These are phyloP conservation scores for Dasyprocta punctata DNA, from an alignment of 2,113 vertebrate species.

Conservation along the genomic window DNA sequence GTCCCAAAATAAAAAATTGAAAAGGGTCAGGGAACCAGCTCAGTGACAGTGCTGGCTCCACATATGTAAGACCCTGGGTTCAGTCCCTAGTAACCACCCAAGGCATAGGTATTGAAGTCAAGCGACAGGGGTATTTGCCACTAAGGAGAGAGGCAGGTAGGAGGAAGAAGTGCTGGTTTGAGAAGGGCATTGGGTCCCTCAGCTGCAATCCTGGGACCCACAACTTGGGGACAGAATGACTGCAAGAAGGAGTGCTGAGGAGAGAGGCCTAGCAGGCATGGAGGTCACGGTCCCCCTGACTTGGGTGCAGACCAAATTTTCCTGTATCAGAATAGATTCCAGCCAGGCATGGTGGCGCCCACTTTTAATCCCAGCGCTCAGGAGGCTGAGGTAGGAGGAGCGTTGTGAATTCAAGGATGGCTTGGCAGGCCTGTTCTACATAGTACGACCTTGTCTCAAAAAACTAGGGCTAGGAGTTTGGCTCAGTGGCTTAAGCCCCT, in stretches of 20 bases:
- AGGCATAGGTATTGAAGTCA: background rate
- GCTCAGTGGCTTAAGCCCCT: too few relatives aligned
- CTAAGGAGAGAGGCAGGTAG: background rate
- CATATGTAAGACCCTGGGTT: background rate
- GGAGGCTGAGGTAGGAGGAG: too few relatives aligned
- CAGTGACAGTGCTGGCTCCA: background rate
- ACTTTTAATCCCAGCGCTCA: too few relatives aligned
- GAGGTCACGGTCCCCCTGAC: background rate
- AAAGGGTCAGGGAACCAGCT: background rate
- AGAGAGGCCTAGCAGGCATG: background rate
- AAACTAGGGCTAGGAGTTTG: too few relatives aligned
- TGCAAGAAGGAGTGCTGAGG: background rate
- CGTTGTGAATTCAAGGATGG: too few relatives aligned
- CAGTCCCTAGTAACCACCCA: background rate
- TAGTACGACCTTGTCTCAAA: too few relatives aligned
- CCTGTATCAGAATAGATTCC: background rate
- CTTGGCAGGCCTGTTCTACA: too few relatives aligned
- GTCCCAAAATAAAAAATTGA: background rate
- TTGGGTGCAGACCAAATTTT: background rate
- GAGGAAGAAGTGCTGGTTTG: background rate
- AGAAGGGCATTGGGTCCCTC: background rate
- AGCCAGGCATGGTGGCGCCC: too few relatives aligned
- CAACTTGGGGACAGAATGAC: background rate
- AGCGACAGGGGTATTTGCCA: background rate
- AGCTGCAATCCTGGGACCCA: background rate